These are phyloP conservation scores for Ellobium chinense DNA, from an alignment of 2,888 invertebrate genomes.

Conservation along the genomic window DNA sequence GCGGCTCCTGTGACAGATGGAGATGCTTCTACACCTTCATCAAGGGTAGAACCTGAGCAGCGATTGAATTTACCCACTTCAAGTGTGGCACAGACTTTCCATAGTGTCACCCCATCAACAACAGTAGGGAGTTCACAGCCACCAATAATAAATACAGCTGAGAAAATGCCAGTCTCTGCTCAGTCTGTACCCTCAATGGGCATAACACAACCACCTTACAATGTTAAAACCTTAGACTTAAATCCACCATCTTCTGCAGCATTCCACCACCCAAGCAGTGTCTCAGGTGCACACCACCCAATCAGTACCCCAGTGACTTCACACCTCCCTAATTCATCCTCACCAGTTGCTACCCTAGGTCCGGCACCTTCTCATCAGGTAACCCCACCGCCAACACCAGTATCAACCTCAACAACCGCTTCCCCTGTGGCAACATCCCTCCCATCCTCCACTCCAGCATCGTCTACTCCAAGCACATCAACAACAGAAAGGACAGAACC, in stretches of 20 bases:
- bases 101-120: background rate
- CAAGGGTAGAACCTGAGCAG: background rate
- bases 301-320: background rate
- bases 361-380: background rate
- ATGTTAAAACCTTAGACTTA: background rate
- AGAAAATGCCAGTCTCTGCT: background rate
- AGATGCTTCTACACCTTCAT: background rate
- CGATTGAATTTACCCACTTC: background rate
- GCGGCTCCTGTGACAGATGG: background rate
- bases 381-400: background rate
- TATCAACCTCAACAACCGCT: background rate
- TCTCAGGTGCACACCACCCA: background rate
- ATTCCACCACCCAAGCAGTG: background rate
- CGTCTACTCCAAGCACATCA: background rate
- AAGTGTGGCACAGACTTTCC: background rate
- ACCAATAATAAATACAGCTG: background rate
- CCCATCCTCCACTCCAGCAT: background rate
- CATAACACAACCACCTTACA: background rate
- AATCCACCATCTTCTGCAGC: slow-evolving; percentile 5
- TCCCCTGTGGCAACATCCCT: background rate
- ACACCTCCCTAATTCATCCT: background rate
- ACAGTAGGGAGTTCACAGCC: background rate
- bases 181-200: background rate
- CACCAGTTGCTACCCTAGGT: background rate
- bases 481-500: slow-evolving; percentile 20